phyloP scores from a whole-genome alignment of 2,113 vertebrate species.

The Muntiacus muntjak region DNA sequence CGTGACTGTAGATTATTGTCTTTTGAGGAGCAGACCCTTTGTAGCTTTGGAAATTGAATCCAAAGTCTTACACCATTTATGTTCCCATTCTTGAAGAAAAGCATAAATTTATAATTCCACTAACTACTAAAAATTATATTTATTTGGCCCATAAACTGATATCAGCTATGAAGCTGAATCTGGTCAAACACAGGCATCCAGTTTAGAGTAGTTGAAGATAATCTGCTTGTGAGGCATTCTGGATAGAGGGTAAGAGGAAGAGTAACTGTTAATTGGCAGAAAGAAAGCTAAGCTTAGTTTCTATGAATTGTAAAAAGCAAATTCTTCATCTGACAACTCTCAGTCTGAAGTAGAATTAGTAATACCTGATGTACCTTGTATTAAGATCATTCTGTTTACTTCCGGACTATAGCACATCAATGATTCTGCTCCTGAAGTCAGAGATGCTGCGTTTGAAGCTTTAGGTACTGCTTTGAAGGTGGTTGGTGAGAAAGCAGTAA shows the following conservation, averaged over 20 bases:
- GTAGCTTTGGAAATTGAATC: background rate
- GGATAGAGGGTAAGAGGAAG: background rate
- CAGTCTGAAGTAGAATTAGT: conserved; percentile 27
- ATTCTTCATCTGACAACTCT: background rate
- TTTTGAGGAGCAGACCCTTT: background rate
- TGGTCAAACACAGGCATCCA: background rate
- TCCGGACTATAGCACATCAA: conserved; percentile 90
- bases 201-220: background rate
- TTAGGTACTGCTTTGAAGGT: conserved; percentile 96
- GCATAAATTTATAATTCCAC: background rate
- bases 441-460: conserved; percentile 97
- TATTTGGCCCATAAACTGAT: background rate
- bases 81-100: conserved; percentile 22
- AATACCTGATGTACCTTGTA: background rate
- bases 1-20: background rate
- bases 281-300: background rate
- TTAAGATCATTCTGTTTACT: conserved; percentile 47
- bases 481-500: conserved; percentile 96
- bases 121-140: background rate
- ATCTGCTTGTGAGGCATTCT: background rate
- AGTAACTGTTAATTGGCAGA: background rate
- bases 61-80: background rate
- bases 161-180: background rate
- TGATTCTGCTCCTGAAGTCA: conserved; percentile 95
- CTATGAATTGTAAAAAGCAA: conserved; percentile 12